Evolutionary conservation across 2,113 vertebrate genomes (phyloP).

Genomic region (Hippolais icterina): DNA sequence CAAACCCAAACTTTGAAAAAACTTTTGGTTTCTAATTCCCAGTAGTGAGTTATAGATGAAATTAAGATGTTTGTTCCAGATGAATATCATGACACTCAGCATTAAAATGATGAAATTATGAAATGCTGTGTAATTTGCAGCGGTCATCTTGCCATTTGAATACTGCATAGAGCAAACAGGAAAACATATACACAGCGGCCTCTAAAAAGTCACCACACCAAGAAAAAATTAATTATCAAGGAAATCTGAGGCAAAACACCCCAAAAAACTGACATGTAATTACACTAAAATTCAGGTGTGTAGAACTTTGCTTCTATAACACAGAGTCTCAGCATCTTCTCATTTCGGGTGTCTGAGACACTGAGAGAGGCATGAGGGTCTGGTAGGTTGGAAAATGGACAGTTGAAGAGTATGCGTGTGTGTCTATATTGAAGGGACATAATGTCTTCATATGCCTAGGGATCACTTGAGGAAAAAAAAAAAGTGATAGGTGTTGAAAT

Average conservation of each 20-base stretch:
- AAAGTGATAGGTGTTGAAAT: not conserved
- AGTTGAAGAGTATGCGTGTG: not conserved
- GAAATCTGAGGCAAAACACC: not conserved
- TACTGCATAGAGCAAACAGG: not conserved
- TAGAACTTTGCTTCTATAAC: not conserved
- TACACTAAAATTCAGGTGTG: not conserved
- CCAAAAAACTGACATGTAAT: not conserved
- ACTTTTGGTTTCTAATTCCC: not conserved
- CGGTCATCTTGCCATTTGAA: not conserved
- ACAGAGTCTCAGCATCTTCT: not conserved
- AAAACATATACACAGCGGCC: not conserved
- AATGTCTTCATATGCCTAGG: not conserved
- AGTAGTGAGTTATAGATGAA: not conserved
- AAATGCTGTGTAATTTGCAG: not conserved
- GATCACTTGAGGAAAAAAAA: not conserved
- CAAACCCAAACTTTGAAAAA: not conserved
- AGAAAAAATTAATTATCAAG: not conserved
- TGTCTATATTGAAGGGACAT: not conserved
- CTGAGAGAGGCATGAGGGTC: not conserved
- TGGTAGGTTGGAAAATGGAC: not conserved
- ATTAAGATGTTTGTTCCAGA: not conserved
- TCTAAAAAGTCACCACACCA: not conserved
- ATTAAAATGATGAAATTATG: not conserved
- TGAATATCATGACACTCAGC: rapidly evolving
- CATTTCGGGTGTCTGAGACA: not conserved